phyloP scores from a whole-genome alignment of 1,140 invertebrate genomes.

The Gerris buenoi region DNA sequence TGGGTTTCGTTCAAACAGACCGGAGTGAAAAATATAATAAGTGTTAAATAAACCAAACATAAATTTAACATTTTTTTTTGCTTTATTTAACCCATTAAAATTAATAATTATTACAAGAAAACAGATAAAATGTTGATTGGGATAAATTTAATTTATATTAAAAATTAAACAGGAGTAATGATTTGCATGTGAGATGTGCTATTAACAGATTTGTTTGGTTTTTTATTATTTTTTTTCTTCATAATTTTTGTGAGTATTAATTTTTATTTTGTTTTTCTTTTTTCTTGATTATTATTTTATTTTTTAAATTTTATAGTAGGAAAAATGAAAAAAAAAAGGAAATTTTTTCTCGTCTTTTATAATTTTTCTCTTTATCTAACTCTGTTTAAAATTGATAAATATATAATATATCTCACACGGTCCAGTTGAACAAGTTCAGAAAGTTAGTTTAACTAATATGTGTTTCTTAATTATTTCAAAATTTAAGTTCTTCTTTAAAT shows the following conservation, averaged over 20 bases:
- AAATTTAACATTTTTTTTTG: too few relatives aligned
- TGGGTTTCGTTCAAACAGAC: too few relatives aligned
- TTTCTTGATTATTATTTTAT: not conserved
- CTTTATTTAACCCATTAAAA: too few relatives aligned
- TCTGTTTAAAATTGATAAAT: not conserved
- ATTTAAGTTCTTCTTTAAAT: not conserved
- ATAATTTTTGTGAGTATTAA: not conserved
- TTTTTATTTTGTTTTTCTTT: not conserved
- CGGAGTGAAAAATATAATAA: too few relatives aligned
- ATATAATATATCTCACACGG: not conserved
- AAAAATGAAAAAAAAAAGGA: not conserved
- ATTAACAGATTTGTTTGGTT: too few relatives aligned
- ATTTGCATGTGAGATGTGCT: too few relatives aligned
- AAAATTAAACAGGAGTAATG: too few relatives aligned
- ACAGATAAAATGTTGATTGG: too few relatives aligned
- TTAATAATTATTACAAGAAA: too few relatives aligned
- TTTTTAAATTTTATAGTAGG: not conserved
- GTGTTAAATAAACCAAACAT: too few relatives aligned
- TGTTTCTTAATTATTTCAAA: not conserved
- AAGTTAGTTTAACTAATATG: constrained; percentile 11
- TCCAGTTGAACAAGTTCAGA: constrained; percentile 11
- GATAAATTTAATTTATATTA: too few relatives aligned
- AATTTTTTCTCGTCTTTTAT: not conserved
- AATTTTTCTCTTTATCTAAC: not conserved
- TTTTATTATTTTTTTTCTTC: not conserved